These are phyloP conservation scores for Epizoanthus rinbou DNA, from an alignment of 92 coral and sea anemone genomes.

Conservation along the genomic window DNA sequence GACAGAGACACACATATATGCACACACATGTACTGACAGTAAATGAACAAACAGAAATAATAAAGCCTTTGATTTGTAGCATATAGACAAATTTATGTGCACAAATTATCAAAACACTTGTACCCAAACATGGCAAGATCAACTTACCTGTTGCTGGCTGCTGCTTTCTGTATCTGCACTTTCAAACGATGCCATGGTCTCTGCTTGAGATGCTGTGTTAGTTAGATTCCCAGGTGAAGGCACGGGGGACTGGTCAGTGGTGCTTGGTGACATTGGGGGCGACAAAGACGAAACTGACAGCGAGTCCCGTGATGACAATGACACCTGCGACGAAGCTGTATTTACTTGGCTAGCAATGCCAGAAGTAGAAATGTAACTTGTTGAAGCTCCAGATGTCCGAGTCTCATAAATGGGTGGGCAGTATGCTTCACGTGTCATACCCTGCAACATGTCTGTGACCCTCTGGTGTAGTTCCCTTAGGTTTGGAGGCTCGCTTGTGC, in stretches of 20 bases:
- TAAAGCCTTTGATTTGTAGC: too few species aligned
- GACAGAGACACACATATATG: too few species aligned
- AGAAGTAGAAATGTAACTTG: conserved; percentile 76
- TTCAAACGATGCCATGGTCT: conserved; percentile 68
- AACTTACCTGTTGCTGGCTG: conserved; percentile 59
- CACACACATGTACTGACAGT: too few species aligned
- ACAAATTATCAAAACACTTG: too few species aligned
- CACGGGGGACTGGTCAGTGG: conserved; percentile 78
- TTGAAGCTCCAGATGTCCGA: conserved; percentile 78
- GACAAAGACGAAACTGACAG: conserved; percentile 92
- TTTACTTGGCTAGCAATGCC: conserved; percentile 63
- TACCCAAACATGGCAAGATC: too few species aligned
- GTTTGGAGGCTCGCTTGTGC: conserved; percentile 69
- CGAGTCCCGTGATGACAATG: conserved; percentile 95
- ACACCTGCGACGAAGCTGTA: conserved; percentile 85
- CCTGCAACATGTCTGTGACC: conserved; percentile 88
- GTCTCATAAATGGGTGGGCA: conserved; percentile 67
- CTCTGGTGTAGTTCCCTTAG: conserved; percentile 92
- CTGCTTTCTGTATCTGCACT: conserved; percentile 74
- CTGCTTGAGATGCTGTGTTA: conserved; percentile 63
- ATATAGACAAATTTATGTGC: too few species aligned
- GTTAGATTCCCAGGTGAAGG: conserved; percentile 71
- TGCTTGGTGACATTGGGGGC: conserved; percentile 94
- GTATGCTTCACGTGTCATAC: conserved; percentile 49
- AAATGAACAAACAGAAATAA: too few species aligned